Evolutionary conservation across 2,888 invertebrate genomes (phyloP).

Genomic region (Aphidoletes aphidimyza): DNA sequence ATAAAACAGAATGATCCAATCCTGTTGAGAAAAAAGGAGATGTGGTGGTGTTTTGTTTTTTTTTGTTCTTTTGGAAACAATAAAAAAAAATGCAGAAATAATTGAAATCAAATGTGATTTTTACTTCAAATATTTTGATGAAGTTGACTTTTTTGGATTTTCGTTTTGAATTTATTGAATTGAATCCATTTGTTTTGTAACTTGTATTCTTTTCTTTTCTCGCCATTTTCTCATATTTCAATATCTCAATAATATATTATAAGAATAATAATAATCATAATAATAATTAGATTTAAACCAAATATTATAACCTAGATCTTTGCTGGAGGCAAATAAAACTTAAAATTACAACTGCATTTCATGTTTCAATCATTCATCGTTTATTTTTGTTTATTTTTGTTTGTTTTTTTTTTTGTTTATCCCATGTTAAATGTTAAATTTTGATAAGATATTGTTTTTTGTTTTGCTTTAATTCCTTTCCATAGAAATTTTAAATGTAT

Average conservation of each 20-base stretch:
- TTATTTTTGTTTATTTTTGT: neutral
- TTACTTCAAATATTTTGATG: conserved; percentile 30
- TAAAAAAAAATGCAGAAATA: neutral
- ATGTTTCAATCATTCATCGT: neutral
- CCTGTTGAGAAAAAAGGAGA: conserved; percentile 19
- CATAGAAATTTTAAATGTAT: conserved; percentile 11
- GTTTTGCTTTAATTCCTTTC: neutral
- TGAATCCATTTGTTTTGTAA: conserved; percentile 45
- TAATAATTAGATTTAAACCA: conserved; percentile 18
- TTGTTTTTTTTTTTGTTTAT: neutral
- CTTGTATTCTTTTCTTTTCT: conserved; percentile 43
- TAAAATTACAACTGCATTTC: conserved; percentile 20
- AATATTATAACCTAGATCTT: conserved; percentile 19
- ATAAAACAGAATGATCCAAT: neutral
- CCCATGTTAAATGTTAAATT: too few relatives aligned
- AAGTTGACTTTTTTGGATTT: conserved; percentile 43
- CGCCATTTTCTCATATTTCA: neutral
- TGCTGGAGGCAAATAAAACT: conserved; percentile 51
- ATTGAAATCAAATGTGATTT: neutral
- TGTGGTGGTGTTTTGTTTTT: too few relatives aligned
- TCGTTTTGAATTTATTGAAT: conserved; percentile 45
- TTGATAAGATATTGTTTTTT: neutral
- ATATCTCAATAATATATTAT: neutral
- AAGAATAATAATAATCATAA: conserved; percentile 15
- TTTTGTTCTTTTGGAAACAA: neutral